These are phyloP conservation scores for Synergus laeviventris DNA, from an alignment of 2,888 invertebrate species.

Conservation along the genomic window DNA sequence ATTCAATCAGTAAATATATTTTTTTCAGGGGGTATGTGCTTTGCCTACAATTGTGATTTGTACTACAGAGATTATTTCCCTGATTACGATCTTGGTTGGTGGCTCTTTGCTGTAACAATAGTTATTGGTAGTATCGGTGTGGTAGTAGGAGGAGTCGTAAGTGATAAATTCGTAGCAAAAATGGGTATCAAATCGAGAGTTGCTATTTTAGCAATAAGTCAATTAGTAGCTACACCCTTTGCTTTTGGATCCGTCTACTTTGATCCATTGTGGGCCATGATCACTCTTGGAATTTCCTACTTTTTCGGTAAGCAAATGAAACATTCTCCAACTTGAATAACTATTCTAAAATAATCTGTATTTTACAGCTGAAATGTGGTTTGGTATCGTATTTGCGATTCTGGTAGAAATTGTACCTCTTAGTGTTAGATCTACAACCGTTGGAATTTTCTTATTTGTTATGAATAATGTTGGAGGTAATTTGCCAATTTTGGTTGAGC, in stretches of 20 bases:
- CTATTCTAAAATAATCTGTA: conserved; percentile 1
- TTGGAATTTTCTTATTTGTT: conserved; percentile 92
- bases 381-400: conserved; percentile 93
- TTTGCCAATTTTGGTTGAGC: conserved; percentile 91
- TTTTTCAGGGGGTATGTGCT: conserved; percentile 88
- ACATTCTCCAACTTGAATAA: neutral
- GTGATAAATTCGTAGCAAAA: conserved; percentile 91
- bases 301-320: conserved; percentile 84
- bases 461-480: conserved; percentile 96
- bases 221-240: conserved; percentile 88
- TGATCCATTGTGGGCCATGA: conserved; percentile 90
- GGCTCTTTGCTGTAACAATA: conserved; percentile 92
- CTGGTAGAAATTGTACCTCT: conserved; percentile 92
- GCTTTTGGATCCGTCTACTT: conserved; percentile 92
- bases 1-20: neutral
- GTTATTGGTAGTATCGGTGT: conserved; percentile 89
- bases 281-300: conserved; percentile 91
- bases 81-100: conserved; percentile 92
- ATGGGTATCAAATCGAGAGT: conserved; percentile 91
- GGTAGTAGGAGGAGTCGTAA: conserved; percentile 85
- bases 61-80: conserved; percentile 93
- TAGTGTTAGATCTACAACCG: conserved; percentile 88
- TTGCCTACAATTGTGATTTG: conserved; percentile 93
- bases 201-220: conserved; percentile 87
- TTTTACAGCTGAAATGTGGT: conserved; percentile 93